Evolutionary conservation across 2,113 vertebrate species (phyloP).

Genomic region (Acanthisitta chloris): DNA sequence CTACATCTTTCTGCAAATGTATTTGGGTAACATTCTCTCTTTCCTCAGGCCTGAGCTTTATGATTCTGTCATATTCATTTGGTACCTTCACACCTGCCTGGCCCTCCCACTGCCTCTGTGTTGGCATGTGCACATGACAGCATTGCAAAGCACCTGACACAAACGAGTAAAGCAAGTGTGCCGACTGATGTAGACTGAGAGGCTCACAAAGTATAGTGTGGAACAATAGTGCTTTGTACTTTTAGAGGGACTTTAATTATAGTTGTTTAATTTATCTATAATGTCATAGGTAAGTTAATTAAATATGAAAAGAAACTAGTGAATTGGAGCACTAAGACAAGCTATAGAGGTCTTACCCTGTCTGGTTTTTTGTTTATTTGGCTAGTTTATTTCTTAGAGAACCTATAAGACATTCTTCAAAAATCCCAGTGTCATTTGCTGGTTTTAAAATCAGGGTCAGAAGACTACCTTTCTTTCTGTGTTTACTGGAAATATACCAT

Average conservation of each 20-base stretch:
- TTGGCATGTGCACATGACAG: background rate
- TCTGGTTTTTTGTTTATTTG: background rate
- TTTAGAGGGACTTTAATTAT: background rate
- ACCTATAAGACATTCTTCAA: background rate
- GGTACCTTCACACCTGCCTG: background rate
- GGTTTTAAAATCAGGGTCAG: background rate
- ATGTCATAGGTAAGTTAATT: background rate
- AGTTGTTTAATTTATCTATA: background rate
- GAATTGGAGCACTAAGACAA: background rate
- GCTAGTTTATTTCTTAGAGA: background rate
- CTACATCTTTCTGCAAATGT: background rate
- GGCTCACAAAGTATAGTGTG: background rate
- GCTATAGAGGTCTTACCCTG: background rate
- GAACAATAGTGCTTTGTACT: background rate
- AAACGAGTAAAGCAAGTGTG: accelerated
- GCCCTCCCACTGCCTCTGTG: background rate
- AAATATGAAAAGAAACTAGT: background rate
- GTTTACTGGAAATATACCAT: background rate
- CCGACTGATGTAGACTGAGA: background rate
- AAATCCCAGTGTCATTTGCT: background rate
- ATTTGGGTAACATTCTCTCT: background rate
- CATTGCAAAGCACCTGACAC: accelerated
- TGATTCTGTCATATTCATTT: background rate
- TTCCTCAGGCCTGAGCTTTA: background rate
- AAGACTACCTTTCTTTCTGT: background rate